Base-by-base conservation (phyloP, 1,140 invertebrate genomes). In the Drosophila triauraria region DNA sequence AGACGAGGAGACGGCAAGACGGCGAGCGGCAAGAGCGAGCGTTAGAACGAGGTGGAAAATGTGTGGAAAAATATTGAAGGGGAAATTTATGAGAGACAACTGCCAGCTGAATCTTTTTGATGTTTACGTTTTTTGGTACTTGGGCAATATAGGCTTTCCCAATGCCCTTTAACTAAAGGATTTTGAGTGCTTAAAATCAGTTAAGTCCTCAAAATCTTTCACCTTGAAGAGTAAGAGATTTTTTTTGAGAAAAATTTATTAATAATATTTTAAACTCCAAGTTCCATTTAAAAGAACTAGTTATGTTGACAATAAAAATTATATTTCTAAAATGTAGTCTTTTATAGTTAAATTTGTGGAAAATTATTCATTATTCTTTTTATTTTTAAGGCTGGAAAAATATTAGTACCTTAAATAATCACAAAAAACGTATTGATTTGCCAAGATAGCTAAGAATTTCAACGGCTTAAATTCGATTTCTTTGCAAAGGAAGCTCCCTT, bases 81-180 rank as follows among this genome's bases (percentile, higher is more conserved):
- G 32, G 54, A 61, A 78, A 88, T 87, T 88, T 87, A 84, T 86
- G 86, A 80, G 82, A 88, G 77, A 84, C 84, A 88, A 87, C 84
- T 83, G 83, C 69, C 48, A 56, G 67, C 74, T 57, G 82, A 74
- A 78, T 59, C 56, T 83, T 56, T 78, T 68, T 68, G 43, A 51
- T 67, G 42, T 72, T 64, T 65, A 69, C 50, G n/a, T 48, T 56
- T 17, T 4, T 10, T 27, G 3, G 8, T 42, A 25, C 8, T 13
- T 23, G 5, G 4, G 44, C n/a, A 0, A 40, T 27, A 15, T 35
- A 13, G 38, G 57, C 35, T 43, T 8, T 38, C 3, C n/a, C 8
- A 20, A 72, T 71, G 20, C 69, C 53, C 69, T 70, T 12, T 8
- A 40, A 17, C 10, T 23, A 51, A 51, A 51, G 59, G 23, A 30